A percentile compares a stretch with the other conserved stretches of the same genome.
Conservation (phyloP, 1,140 invertebrate species). For the Acromyrmex echinatior region DNA sequence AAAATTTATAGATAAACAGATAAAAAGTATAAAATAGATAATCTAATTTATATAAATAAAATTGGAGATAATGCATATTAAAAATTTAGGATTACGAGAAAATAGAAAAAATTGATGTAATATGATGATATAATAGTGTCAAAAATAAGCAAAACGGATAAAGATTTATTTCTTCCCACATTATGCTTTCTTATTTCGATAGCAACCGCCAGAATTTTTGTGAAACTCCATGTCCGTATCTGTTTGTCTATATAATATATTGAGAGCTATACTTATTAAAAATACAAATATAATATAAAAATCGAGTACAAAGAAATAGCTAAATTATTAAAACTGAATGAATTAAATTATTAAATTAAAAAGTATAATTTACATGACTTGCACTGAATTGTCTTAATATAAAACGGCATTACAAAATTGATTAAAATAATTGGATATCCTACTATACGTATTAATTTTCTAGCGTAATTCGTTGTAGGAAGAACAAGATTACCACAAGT, state of each 20-base stretch:
- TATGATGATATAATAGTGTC: not conserved
- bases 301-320: not conserved
- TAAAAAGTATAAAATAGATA: not conserved
- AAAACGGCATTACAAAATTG: not conserved
- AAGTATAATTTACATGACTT: not conserved
- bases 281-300: slow-evolving; percentile 40
- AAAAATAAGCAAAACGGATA: not conserved
- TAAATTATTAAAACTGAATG: not conserved
- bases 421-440: not conserved
- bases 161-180: not conserved
- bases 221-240: not conserved
- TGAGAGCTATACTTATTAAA: slow-evolving; percentile 10
- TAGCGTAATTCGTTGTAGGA: slow-evolving; percentile 20
- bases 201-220: not conserved
- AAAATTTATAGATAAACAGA: not conserved
- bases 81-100: not conserved
- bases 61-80: not conserved
- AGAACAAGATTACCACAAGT: not conserved
- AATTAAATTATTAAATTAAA: slow-evolving; percentile 1
- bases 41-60: not conserved
- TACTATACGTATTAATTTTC: not conserved
- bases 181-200: not conserved
- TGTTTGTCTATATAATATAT: not conserved
- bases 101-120: not conserved
- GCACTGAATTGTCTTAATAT: not conserved